Conservation (phyloP, 2,888 invertebrate genomes). For the Psylliodes chrysocephalus region DNA sequence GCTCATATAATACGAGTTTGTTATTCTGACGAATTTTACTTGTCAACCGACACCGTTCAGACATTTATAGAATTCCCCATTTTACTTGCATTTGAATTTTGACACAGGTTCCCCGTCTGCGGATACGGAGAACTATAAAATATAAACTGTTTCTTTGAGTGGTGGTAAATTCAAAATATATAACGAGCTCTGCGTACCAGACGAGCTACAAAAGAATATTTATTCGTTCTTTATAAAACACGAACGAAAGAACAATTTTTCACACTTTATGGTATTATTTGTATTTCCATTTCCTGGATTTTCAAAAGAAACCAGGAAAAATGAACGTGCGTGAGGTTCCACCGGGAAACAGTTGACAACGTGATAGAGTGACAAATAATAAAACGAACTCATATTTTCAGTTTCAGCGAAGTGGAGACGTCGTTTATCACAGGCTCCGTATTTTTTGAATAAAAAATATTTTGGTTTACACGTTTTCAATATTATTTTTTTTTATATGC, state of each 20-base stretch:
- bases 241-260: slow-evolving; percentile 15
- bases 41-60: too few species aligned
- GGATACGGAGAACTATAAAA: background rate
- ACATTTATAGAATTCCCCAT: too few species aligned
- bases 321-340: slow-evolving; percentile 17
- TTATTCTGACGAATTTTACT: too few species aligned
- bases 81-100: too few species aligned
- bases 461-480: too few species aligned
- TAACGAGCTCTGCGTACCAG: background rate
- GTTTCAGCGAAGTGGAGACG: too few species aligned
- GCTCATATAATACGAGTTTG: too few species aligned
- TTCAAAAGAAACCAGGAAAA: slow-evolving; percentile 10
- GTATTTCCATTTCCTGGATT: slow-evolving; percentile 17
- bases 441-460: too few species aligned
- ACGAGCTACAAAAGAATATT: slow-evolving; percentile 12
- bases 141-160: too few species aligned
- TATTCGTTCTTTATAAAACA: slow-evolving; percentile 8
- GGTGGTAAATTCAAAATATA: background rate
- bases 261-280: slow-evolving; percentile 24
- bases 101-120: too few species aligned
- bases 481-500: too few species aligned
- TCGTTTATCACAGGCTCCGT: too few species aligned
- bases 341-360: slow-evolving; percentile 5
- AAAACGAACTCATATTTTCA: background rate
- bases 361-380: slow-evolving; percentile 8